phyloP scores from a whole-genome alignment of 1,140 invertebrate species.

The Chionoecetes opilio region DNA sequence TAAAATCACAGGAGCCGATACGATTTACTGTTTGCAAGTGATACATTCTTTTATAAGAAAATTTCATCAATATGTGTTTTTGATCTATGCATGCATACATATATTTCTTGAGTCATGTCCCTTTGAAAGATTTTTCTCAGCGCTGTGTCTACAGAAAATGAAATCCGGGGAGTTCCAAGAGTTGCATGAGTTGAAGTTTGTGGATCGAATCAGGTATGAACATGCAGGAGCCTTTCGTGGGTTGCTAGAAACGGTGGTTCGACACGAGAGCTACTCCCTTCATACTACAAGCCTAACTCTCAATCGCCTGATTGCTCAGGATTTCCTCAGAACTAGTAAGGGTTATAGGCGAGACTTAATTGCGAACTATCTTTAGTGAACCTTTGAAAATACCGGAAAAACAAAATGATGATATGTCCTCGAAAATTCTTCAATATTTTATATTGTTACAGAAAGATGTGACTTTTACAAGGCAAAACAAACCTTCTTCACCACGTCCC shows the following conservation, averaged over 20 bases:
- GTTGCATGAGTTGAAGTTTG: neutral
- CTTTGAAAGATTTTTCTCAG: no score
- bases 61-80: no score
- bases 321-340: neutral
- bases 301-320: neutral
- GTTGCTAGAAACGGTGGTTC: neutral
- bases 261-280: neutral
- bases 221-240: neutral
- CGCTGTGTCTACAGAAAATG: neutral
- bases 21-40: no score
- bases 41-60: no score
- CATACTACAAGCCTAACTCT: neutral
- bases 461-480: no score
- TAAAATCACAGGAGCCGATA: no score
- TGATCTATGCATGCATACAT: no score
- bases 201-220: neutral
- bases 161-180: neutral
- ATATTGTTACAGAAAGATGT: neutral
- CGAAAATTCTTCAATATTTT: neutral
- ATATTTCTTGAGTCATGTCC: no score
- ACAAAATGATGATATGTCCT: neutral
- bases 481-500: no score
- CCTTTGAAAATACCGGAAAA: neutral
- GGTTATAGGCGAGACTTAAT: neutral
- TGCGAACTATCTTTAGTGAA: neutral